Base-by-base conservation (phyloP, 2,888 invertebrate genomes). In the Ecdyonurus torrentis region DNA sequence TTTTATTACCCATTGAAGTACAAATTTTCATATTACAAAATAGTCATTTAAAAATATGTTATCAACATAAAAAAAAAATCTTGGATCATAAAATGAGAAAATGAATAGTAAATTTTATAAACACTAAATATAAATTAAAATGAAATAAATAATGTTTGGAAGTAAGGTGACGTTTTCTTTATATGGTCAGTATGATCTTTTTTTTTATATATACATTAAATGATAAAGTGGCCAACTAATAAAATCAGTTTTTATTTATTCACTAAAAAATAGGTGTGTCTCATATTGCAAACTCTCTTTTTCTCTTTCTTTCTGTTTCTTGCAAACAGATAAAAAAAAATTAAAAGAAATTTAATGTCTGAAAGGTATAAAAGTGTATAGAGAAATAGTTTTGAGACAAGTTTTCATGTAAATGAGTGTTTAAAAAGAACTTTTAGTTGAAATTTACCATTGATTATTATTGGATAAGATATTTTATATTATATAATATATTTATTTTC, bases 371-470 rank as follows among this genome's bases (percentile, higher is more conserved):
- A 15, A 37, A 37, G 37, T 37, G 15, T 37, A 37, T 37, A 10
- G 5, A 15, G 37, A 37, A 37, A 37, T 37, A 37, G 37, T 37
- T 37, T 37, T 37, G 15, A 55, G 22, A 55, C 55, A 55, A 55
- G 19, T n/a, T 22, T n/a, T 55, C 55, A 55, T 55, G 55, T 55
- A 18, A 55, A 55, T 55, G 55, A 55, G 55, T 55, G 55, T 55
- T 37, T 37, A 10, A 20, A 55, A 55, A 55, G 55, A 55, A 55
- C 55, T 55, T 22, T 55, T 55, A 55, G 55, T 22, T 55, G 22
- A 55, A 55, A 55, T 55, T 55, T 55, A 55, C 7, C 55, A 55
- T 55, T 55, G 55, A 55, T 55, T 55, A 20, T 5, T 7, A 5
- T 10, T 10, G 55, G 55, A 55, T 55, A 55, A 55, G 55, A 55